Conservation (phyloP, 2,113 vertebrate genomes). For the Tragelaphus strepsiceros region DNA sequence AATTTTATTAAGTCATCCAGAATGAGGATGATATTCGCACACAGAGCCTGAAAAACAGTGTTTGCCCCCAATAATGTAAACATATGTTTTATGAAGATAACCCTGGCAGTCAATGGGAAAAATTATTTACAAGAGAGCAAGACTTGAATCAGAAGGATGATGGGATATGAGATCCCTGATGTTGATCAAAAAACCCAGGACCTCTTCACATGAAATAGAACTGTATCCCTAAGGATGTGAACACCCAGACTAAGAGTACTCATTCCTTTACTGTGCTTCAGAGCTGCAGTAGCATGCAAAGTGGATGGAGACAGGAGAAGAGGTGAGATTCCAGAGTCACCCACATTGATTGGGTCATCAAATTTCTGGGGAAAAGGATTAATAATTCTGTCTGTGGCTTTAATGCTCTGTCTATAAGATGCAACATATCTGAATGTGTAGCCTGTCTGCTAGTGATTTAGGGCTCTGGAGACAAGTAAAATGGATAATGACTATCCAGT, state of each 20-base stretch:
- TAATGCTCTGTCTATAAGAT: neutral
- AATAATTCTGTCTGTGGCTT: neutral
- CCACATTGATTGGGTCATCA: neutral
- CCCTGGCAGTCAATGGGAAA: neutral
- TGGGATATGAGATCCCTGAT: neutral
- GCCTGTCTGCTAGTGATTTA: too few species aligned
- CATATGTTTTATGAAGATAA: neutral
- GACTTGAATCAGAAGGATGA: neutral
- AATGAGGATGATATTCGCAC: neutral
- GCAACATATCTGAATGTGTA: neutral
- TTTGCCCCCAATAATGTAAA: neutral
- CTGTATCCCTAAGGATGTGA: neutral
- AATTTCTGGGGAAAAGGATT: neutral
- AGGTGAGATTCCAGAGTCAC: neutral
- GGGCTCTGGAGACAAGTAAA: neutral
- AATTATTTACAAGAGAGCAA: neutral
- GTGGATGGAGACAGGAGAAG: neutral
- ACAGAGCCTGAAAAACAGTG: neutral
- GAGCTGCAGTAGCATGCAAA: neutral
- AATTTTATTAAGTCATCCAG: neutral
- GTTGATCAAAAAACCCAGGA: neutral
- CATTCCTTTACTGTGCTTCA: neutral
- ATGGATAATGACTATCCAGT: rapidly evolving
- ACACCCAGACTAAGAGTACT: neutral
- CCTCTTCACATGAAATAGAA: neutral